These are phyloP conservation scores for Anoplolepis gracilipes DNA, from an alignment of 1,140 invertebrate genomes.

Conservation along the genomic window DNA sequence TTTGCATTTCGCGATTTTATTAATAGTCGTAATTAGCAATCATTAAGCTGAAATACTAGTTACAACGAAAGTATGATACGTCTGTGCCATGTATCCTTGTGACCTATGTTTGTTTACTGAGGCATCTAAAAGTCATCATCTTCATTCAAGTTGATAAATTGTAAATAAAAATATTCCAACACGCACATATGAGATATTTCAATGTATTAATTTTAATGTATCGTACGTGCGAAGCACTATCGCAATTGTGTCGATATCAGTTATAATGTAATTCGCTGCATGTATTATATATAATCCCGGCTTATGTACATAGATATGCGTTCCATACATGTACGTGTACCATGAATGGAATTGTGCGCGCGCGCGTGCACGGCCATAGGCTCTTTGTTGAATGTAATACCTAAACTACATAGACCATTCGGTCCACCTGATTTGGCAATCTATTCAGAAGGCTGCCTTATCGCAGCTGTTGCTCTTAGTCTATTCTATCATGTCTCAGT, in stretches of 20 bases:
- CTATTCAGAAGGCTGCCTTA: constrained; percentile 58
- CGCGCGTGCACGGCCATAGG: constrained; percentile 19
- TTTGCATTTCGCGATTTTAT: constrained; percentile 37
- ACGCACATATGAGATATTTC: background rate
- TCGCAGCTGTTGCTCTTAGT: constrained; percentile 49
- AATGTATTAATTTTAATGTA: background rate
- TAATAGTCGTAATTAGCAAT: constrained; percentile 38
- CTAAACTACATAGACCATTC: constrained; percentile 50
- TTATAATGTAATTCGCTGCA: constrained; percentile 39
- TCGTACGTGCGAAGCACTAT: background rate
- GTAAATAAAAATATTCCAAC: background rate
- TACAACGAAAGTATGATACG: background rate
- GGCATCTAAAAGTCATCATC: background rate
- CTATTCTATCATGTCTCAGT: constrained; percentile 36
- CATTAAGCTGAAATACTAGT: constrained; percentile 1
- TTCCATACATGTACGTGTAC: constrained; percentile 16
- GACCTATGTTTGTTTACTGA: no score
- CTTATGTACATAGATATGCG: background rate
- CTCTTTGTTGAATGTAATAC: constrained; percentile 48
- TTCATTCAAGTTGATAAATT: background rate
- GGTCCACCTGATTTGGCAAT: constrained; percentile 56
- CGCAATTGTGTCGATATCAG: constrained; percentile 40
- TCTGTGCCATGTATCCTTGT: background rate
- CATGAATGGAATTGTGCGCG: constrained; percentile 15
- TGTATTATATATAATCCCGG: constrained; percentile 1